Base-by-base conservation (phyloP, 92 coral and sea anemone species). In the Epizoanthus ramosus region DNA sequence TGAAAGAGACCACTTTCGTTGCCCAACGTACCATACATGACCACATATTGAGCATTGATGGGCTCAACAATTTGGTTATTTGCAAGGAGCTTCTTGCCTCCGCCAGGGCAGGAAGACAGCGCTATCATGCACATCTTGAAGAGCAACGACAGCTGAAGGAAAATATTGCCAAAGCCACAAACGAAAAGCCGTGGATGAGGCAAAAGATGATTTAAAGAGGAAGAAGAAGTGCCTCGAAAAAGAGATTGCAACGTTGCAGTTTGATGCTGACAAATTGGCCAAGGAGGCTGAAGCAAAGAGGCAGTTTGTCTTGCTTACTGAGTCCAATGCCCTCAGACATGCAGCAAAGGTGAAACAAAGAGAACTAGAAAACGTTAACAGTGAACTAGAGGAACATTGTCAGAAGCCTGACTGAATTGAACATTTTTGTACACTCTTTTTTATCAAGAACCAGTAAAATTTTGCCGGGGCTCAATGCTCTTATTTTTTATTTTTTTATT, bases 31-130 rank as follows among this genome's bases (percentile, higher is more conserved):
- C 41, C 25, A 73, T 73, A 50, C 79, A 73, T 73, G 79, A 73
- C 43, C 79, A 73, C 79, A 73, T 73, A 73, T 21, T 73, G 41
- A 73, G 79, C 79, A 73, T 73, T 73, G 52, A 50, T n/a, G 79
- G 79, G 63, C 63, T 73, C n/a, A n/a, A n/a, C n/a, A n/a, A n/a
- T n/a, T n/a, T 73, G 35, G 79, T 73, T 21, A 73, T 73, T 65
- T 15, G 75, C 77, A 75, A 60, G 58, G 71, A 84, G 65, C 83
- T 85, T 85, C 83, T 75, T 75, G 71, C 79, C 61, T 72, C 83
- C 45, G 83, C 83, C 53, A 85, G 88, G 28, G 68, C 71, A 21
- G 80, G 81, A 59, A 24, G 65, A 59, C 65, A 59, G 65, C 65
- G 1, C 3, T 59, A 18, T 59, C 53, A 45, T 45, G 53, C 53